Evolutionary conservation across 1,140 invertebrate species (phyloP).

Genomic region (Cataglyphis hispanica): DNA sequence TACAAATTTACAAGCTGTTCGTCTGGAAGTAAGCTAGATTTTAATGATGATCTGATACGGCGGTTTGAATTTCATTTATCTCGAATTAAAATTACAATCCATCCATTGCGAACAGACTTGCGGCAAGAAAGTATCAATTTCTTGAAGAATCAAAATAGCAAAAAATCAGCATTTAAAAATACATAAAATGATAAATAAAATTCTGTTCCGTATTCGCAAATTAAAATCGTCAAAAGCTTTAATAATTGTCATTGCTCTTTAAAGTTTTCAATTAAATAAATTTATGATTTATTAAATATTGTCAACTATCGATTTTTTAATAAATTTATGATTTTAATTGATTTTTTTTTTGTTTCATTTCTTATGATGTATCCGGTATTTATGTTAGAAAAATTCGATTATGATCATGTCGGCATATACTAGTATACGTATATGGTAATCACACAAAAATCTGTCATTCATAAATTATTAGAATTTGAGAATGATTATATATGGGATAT

Average conservation of each 20-base stretch:
- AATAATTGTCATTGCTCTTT: too few relatives aligned
- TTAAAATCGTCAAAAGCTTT: too few relatives aligned
- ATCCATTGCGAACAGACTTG: neutral
- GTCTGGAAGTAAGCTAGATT: conserved; percentile 20
- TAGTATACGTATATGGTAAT: neutral
- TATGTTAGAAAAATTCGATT: neutral
- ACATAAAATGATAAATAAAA: too few relatives aligned
- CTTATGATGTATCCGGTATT: neutral
- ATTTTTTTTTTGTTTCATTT: neutral
- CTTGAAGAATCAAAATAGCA: neutral
- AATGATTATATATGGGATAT: neutral
- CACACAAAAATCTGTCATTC: neutral
- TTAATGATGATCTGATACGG: conserved; percentile 17
- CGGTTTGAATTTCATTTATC: conserved; percentile 12
- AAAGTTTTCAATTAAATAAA: too few relatives aligned
- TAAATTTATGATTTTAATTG: neutral
- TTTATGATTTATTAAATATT: neutral
- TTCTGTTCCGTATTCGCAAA: too few relatives aligned
- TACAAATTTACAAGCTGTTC: neutral
- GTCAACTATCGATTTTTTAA: neutral
- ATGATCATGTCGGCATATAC: neutral
- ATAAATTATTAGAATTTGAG: neutral
- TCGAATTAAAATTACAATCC: conserved; percentile 13
- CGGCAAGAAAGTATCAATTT: neutral
- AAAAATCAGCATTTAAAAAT: too few relatives aligned